These are phyloP conservation scores for Euura saliciscinereae DNA, from an alignment of 1,140 invertebrate species.

Conservation along the genomic window DNA sequence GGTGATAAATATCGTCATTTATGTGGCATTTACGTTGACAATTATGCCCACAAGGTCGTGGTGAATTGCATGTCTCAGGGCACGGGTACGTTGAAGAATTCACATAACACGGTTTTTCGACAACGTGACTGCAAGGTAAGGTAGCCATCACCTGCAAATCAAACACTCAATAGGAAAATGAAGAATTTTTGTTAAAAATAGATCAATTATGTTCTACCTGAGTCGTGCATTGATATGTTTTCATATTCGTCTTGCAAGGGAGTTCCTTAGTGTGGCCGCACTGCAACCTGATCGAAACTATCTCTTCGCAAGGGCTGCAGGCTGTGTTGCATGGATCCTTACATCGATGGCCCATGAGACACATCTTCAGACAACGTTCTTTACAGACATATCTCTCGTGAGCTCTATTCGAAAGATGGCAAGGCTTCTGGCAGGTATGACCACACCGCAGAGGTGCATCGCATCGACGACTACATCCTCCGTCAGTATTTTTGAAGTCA, in stretches of 20 bases:
- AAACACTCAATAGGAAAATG: too few relatives aligned
- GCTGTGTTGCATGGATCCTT: background rate
- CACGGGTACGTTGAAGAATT: conserved; percentile 16
- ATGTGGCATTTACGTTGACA: conserved; percentile 30
- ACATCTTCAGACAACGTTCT: background rate
- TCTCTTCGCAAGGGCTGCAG: background rate
- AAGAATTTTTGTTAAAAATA: too few relatives aligned
- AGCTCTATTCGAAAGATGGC: conserved; percentile 58
- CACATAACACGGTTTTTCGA: conserved; percentile 22
- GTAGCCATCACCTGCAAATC: background rate
- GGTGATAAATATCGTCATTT: conserved; percentile 27
- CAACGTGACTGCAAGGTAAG: conserved; percentile 30
- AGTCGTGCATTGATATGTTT: background rate
- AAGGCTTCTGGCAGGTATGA: conserved; percentile 62
- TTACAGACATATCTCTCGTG: conserved; percentile 50
- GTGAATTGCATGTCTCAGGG: conserved; percentile 8
- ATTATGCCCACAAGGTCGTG: conserved; percentile 35
- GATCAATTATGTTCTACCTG: background rate
- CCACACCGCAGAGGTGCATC: conserved; percentile 51
- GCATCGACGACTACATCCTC: background rate
- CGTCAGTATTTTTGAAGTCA: background rate
- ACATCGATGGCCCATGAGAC: background rate
- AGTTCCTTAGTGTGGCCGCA: background rate
- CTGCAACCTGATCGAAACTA: background rate
- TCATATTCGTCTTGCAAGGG: background rate